Evolutionary conservation across 1,140 invertebrate genomes (phyloP).

Genomic region (Drosophila saltans): DNA sequence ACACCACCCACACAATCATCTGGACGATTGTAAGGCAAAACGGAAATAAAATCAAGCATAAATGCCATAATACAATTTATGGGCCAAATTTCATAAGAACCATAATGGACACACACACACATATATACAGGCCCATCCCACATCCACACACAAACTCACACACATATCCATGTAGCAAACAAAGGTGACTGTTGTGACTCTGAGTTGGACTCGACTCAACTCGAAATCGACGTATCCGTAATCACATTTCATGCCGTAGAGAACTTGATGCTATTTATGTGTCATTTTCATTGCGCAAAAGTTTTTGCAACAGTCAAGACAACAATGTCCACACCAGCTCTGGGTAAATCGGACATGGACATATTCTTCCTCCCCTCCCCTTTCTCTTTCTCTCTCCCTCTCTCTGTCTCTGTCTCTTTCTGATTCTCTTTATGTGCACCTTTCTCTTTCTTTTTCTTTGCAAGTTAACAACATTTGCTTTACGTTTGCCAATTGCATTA

Average conservation of each 20-base stretch:
- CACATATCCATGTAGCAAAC: conserved; percentile 48
- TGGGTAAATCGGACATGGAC: conserved; percentile 38
- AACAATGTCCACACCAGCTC: conserved; percentile 61
- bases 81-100: conserved; percentile 79
- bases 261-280: conserved; percentile 70
- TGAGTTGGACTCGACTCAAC: conserved; percentile 10
- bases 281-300: conserved; percentile 62
- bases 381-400: too few relatives aligned
- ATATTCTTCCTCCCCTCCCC: not conserved
- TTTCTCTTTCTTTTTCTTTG: conserved; percentile 26
- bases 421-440: not conserved
- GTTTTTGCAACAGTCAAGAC: conserved; percentile 50
- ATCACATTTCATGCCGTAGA: conserved; percentile 67
- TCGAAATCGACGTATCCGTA: conserved; percentile 65
- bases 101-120: conserved; percentile 64
- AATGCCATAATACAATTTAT: conserved; percentile 83
- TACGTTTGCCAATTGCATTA: conserved; percentile 81
- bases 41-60: conserved; percentile 82
- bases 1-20: conserved; percentile 65
- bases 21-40: conserved; percentile 51
- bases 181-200: conserved; percentile 63
- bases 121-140: conserved; percentile 24
- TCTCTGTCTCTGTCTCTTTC: conserved; percentile 4
- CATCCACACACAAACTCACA: conserved; percentile 19
- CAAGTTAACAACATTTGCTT: conserved; percentile 77